These are phyloP conservation scores for Coecobrya sp. DNA, from an alignment of 2,888 invertebrate genomes.

Conservation along the genomic window DNA sequence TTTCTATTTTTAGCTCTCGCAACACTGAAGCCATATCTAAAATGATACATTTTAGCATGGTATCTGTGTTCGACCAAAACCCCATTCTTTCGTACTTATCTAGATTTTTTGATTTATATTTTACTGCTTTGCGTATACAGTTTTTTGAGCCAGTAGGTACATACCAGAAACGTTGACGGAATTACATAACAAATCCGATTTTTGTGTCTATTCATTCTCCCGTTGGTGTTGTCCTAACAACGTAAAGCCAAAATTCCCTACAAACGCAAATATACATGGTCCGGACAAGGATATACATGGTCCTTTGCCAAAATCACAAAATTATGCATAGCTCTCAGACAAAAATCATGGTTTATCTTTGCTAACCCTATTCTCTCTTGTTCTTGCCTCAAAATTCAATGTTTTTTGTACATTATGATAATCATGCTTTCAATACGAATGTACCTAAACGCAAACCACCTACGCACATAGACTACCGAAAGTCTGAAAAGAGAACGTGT, in stretches of 20 bases:
- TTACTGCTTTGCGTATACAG: not conserved
- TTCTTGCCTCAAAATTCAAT: conserved; percentile 44
- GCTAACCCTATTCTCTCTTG: conserved; percentile 54
- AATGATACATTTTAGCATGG: too few relatives aligned
- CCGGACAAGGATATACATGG: conserved; percentile 28
- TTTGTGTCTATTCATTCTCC: not conserved
- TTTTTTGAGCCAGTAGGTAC: not conserved
- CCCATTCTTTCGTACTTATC: not conserved
- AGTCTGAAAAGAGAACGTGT: conserved; percentile 2
- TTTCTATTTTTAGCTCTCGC: not conserved
- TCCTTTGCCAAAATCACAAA: conserved; percentile 74
- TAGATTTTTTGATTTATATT: not conserved
- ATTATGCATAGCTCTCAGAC: conserved; percentile 66
- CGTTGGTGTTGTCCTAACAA: not conserved
- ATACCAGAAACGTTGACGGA: not conserved
- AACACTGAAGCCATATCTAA: too few relatives aligned
- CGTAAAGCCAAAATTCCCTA: not conserved
- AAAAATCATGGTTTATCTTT: conserved; percentile 68
- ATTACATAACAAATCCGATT: not conserved
- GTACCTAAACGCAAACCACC: not conserved
- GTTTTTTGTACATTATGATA: conserved; percentile 64
- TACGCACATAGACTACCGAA: not conserved
- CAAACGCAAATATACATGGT: not conserved
- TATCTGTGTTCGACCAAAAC: not conserved
- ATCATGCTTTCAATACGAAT: conserved; percentile 36